A percentile compares a stretch with the other conserved stretches of the same genome.
Conservation (phyloP, 2,797 vertebrate species). For the Apodemus agrarius region DNA sequence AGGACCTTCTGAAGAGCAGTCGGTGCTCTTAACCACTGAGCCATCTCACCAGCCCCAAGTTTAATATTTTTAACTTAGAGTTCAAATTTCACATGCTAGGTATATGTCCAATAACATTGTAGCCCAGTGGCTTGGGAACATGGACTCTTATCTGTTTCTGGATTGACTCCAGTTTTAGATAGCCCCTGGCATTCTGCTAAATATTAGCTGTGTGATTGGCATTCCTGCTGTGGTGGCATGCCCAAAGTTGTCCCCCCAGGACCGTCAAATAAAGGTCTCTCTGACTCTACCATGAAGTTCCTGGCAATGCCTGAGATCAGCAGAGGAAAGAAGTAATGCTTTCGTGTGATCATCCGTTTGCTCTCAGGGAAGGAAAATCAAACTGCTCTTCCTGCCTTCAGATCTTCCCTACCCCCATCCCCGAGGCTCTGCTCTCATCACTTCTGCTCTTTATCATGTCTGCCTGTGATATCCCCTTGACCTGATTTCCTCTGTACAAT, state of each 20-base stretch:
- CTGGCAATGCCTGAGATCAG: background rate
- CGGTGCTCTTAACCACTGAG: no score
- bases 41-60: no score
- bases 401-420: background rate
- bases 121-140: background rate
- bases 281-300: background rate
- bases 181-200: background rate
- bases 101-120: background rate
- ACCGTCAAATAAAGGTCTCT: background rate
- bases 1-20: no score
- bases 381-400: background rate
- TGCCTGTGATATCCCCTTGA: conserved; percentile 53
- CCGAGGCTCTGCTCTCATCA: conserved; percentile 33
- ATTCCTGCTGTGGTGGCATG: background rate
- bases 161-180: background rate
- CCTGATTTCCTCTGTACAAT: conserved; percentile 41
- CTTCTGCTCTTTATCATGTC: conserved; percentile 54
- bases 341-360: background rate
- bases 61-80: background rate
- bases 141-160: background rate
- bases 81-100: background rate
- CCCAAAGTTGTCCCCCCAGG: background rate
- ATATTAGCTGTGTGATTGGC: background rate
- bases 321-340: background rate
- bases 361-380: background rate